A percentile compares a stretch with the other conserved stretches of the same genome.
phyloP scores from a whole-genome alignment of 2,888 invertebrate genomes.

The Phrixothrix hirtus region DNA sequence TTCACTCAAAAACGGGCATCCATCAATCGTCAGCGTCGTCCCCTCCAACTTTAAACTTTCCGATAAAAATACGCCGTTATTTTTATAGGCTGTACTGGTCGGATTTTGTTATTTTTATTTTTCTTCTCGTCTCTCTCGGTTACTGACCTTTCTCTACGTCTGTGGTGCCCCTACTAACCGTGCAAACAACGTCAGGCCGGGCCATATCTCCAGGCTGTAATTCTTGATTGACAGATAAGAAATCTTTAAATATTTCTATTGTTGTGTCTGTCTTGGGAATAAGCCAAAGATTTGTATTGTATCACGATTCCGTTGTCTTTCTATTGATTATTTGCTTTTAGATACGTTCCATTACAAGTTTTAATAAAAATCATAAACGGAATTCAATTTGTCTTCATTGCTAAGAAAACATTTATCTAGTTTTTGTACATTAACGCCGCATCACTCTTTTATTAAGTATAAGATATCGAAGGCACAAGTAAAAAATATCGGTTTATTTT shows the following conservation, averaged over 20 bases:
- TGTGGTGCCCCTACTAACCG: conserved; percentile 42
- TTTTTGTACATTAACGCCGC: too few species aligned
- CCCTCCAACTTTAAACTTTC: conserved; percentile 43
- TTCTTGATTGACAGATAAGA: conserved; percentile 38
- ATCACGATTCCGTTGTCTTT: too few species aligned
- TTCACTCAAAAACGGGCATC: conserved; percentile 3
- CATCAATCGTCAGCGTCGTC: conserved; percentile 12
- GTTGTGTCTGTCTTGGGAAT: neutral
- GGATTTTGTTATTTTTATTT: conserved; percentile 57
- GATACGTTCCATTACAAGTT: too few species aligned
- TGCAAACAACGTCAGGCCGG: conserved; percentile 37
- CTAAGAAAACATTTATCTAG: too few species aligned
- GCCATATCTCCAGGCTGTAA: conserved; percentile 28
- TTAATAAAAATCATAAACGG: too few species aligned
- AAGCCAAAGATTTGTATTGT: too few species aligned
- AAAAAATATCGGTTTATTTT: too few species aligned
- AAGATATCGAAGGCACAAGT: too few species aligned
- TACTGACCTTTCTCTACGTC: conserved; percentile 46
- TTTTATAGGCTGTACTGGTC: conserved; percentile 52
- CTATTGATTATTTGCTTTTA: too few species aligned
- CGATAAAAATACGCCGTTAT: conserved; percentile 57
- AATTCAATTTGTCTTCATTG: too few species aligned
- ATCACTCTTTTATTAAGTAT: too few species aligned
- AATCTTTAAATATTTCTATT: conserved; percentile 16
- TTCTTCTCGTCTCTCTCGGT: conserved; percentile 49